A percentile compares a stretch with the other conserved stretches of the same genome.
Conservation (phyloP, 2,113 vertebrate genomes). For the Otus sunia region DNA sequence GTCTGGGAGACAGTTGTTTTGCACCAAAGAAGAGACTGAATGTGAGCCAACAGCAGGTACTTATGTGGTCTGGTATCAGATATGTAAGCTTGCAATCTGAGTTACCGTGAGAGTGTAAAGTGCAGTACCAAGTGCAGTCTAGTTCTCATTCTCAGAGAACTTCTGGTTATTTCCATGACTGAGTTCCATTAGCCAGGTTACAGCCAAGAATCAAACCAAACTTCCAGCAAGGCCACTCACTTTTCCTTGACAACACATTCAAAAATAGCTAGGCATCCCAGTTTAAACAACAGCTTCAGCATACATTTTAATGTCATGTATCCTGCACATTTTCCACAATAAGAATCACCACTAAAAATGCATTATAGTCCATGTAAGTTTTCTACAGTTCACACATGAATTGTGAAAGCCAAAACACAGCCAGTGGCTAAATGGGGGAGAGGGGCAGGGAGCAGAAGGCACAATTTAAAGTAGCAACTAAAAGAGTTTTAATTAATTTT, state of each 20-base stretch:
- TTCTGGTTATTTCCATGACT: not conserved
- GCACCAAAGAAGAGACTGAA: not conserved
- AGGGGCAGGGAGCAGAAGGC: not conserved
- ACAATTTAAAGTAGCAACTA: not conserved
- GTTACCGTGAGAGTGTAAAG: not conserved
- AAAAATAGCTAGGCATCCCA: not conserved
- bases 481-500: not conserved
- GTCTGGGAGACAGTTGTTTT: not conserved
- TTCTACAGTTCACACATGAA: not conserved
- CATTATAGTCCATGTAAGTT: not conserved
- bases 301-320: not conserved
- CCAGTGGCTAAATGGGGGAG: not conserved
- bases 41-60: not conserved
- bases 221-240: not conserved
- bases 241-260: not conserved
- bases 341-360: not conserved
- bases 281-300: not conserved
- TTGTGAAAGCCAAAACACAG: not conserved
- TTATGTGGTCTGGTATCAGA: not conserved
- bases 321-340: not conserved
- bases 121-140: not conserved
- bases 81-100: not conserved
- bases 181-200: not conserved
- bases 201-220: not conserved
- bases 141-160: not conserved